Conservation (phyloP, 2,888 invertebrate species). For the Caenorhabditis panamensis region DNA sequence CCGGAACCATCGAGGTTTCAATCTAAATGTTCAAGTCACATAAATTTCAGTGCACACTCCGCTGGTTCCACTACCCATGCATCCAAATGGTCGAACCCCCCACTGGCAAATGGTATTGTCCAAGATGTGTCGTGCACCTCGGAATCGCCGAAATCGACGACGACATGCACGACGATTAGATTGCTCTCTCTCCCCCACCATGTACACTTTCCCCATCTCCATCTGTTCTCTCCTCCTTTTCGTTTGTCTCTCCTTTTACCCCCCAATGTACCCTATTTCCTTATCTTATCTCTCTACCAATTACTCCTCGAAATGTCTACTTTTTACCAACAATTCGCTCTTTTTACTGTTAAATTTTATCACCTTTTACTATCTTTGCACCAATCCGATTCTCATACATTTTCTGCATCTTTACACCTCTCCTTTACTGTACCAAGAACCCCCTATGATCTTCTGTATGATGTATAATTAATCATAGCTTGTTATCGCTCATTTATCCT, state of each 20-base stretch:
- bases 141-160: constrained; percentile 3
- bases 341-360: not conserved
- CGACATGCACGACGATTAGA: not conserved
- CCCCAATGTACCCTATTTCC: not conserved
- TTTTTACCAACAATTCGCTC: no score
- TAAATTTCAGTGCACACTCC: constrained; percentile 94
- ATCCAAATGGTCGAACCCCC: constrained; percentile 96
- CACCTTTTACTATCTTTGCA: not conserved
- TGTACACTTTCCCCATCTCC: no score
- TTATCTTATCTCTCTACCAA: not conserved
- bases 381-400: not conserved
- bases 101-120: constrained; percentile 99
- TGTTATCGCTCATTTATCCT: no score
- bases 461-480: not conserved
- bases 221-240: no score
- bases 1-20: no score
- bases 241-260: no score
- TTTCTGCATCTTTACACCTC: constrained; percentile 1
- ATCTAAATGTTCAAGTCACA: no score
- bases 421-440: not conserved
- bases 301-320: no score
- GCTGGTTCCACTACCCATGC: constrained; percentile 99
- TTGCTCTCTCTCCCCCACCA: not conserved
- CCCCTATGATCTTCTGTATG: not conserved
- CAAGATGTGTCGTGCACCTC: constrained; percentile 86